Base-by-base conservation (phyloP, 1,140 invertebrate genomes). In the Bombus superbus region DNA sequence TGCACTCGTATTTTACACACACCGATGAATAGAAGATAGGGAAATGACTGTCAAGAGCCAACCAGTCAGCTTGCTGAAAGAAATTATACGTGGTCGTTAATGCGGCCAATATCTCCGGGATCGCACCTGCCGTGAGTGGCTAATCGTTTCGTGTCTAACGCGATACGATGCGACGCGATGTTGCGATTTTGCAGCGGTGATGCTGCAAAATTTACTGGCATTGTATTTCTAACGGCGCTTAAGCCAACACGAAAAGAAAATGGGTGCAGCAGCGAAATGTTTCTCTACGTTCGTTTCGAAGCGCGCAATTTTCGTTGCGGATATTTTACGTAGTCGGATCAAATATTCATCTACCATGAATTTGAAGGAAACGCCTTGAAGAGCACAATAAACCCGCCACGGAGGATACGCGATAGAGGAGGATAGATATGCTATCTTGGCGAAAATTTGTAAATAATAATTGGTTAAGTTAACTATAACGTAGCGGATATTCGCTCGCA, bases 1-100 rank as follows among this genome's bases (percentile, higher is more conserved):
- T 66, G 44, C 64, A 47, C 64, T 78, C 57, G 82, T 78, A 71
- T 84, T 44, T 84, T 62, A 44, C 28, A 62, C 35, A 18, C n/a
- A 15, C 35, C 25, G 64, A 77, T 35, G 74, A 28, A 69, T 42
- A 38, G 62, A 10, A 35, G 73, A 83, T 59, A 59, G 74, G 81
- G 28, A 77, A 83, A 77, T 57, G 22, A 44, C 44, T 53, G 42
- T 38, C 57, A 28, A 40, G 22, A 22, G 32, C 1, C 15, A 53
- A 53, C 5, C 18, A 13, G 64, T 13, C 42, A 1, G 11, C 8
- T 3, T 8, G 11, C 42, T 11, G 11, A 28, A 57, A n/a, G 81
- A 66, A 82, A 82, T 73, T 75, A 35, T 25, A 2, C 35, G 57
- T 28, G 38, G 3, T 9, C 9, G 32, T 40, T 47, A 32, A 66